Evolutionary conservation across 2,888 invertebrate genomes (phyloP).

Genomic region (Lacanobia wlatinum): DNA sequence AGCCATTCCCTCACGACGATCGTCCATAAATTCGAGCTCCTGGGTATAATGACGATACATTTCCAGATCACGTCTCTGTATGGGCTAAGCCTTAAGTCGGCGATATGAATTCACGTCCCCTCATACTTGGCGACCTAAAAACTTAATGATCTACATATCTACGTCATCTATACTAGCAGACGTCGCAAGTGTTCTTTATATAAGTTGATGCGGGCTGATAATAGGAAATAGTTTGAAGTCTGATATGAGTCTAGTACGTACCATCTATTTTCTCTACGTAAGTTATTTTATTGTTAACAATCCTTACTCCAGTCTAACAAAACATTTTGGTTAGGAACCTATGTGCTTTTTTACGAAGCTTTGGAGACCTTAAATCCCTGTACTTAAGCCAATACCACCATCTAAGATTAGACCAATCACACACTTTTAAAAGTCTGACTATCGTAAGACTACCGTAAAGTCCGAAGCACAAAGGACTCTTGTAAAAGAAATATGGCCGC

Average conservation of each 20-base stretch:
- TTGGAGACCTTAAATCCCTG: neutral
- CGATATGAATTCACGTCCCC: slow-evolving; percentile 69
- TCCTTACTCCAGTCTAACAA: neutral
- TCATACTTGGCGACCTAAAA: slow-evolving; percentile 57
- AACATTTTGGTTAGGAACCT: too few relatives aligned
- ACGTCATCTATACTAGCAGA: slow-evolving; percentile 19
- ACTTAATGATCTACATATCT: slow-evolving; percentile 52
- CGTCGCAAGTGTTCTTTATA: slow-evolving; percentile 4
- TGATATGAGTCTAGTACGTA: neutral
- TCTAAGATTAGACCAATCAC: neutral
- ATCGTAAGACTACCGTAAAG: neutral
- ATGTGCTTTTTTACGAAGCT: neutral
- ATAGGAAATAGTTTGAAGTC: slow-evolving; percentile 9
- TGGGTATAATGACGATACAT: slow-evolving; percentile 70
- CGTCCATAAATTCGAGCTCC: slow-evolving; percentile 73
- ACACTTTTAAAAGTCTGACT: neutral
- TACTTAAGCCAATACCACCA: neutral
- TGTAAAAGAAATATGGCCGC: neutral
- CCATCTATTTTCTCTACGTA: neutral
- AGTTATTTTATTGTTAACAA: neutral
- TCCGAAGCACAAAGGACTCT: neutral
- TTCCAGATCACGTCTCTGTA: slow-evolving; percentile 75
- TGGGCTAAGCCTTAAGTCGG: slow-evolving; percentile 60
- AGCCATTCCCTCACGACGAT: slow-evolving; percentile 64
- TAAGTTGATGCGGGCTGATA: slow-evolving; percentile 3